Percentiles rank a stretch among this genome's conserved stretches.
phyloP scores from a whole-genome alignment of 2,113 vertebrate genomes.

The Mastomys natalensis region DNA sequence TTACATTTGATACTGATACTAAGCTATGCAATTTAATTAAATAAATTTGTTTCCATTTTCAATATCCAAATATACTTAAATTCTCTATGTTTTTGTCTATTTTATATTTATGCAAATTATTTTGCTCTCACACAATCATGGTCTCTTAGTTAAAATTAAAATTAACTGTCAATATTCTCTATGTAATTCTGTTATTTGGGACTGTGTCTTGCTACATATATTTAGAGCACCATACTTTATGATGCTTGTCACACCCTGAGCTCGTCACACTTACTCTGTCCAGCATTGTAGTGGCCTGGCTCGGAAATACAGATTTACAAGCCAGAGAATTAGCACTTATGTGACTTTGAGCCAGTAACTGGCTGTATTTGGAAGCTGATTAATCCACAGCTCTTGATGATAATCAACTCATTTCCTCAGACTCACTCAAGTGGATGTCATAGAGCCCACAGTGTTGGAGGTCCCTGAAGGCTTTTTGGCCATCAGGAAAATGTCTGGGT shows the following conservation, averaged over 20 bases:
- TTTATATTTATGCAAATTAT: not conserved
- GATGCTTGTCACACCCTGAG: not conserved
- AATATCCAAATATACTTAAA: not conserved
- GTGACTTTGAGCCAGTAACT: not conserved
- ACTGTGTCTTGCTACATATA: not conserved
- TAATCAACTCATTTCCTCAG: not conserved
- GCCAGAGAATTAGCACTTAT: not conserved
- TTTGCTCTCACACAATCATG: not conserved
- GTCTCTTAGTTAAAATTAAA: slow-evolving; percentile 22
- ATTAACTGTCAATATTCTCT: not conserved
- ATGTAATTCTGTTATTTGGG: not conserved
- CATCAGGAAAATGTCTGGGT: not conserved
- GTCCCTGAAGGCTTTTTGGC: not conserved
- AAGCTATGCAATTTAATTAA: not conserved
- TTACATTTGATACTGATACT: not conserved
- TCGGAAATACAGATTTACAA: not conserved
- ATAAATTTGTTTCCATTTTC: not conserved
- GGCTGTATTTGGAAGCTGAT: not conserved
- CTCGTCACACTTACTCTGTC: not conserved
- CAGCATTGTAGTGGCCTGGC: too few species aligned
- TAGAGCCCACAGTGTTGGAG: not conserved
- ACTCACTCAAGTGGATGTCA: not conserved
- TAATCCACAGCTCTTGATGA: not conserved
- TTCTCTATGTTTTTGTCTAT: not conserved
- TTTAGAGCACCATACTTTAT: not conserved